Base-by-base conservation (phyloP, 2,888 invertebrate species). In the Tenthredo livida region DNA sequence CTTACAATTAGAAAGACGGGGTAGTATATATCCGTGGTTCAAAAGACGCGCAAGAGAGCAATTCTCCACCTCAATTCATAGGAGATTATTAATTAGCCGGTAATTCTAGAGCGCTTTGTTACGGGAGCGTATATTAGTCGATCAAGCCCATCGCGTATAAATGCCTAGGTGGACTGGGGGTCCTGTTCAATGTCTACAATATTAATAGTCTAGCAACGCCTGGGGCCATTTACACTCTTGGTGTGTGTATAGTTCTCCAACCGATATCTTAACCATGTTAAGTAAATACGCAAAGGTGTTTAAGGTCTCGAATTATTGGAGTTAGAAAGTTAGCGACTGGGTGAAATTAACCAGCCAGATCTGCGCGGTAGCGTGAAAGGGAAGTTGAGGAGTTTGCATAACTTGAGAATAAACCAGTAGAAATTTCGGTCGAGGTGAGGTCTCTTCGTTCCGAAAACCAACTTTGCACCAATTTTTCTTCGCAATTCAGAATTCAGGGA, bases 221-320 rank as follows among this genome's bases (percentile, higher is more conserved):
- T 33, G 40, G 80, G 40, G 80, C 80, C 61, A 80, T 61, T 61
- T 80, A 40, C 21, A 80, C 61, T 40, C 12, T 29, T 54, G 47
- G 25, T 77, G 21, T 50, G 29, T 54, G 29, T 77, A 54, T 77
- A 54, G 43, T 40, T 43, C 72, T 43, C 40, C 7, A 43, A 43
- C 43, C 72, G 72, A 73, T 73, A 73, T 43, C 72, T 73, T 43
- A 73, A 73, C 72, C 72, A 50, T 77, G 54, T 29, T 77, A 54
- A 77, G 77, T 54, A 54, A 50, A 83, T 47, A 83, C 33, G 67
- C 29, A 43, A 50, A 83, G 67, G 70, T 83, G 83, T 83, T 65
- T 70, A 33, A 65, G 65, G 65, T 83, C 67, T n/a, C 83, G 83
- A 83, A 83, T 83, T 67, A 67, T 83, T 83, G 80, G 80, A 80